phyloP scores from a whole-genome alignment of 2,888 invertebrate genomes.

The Dione juno region DNA sequence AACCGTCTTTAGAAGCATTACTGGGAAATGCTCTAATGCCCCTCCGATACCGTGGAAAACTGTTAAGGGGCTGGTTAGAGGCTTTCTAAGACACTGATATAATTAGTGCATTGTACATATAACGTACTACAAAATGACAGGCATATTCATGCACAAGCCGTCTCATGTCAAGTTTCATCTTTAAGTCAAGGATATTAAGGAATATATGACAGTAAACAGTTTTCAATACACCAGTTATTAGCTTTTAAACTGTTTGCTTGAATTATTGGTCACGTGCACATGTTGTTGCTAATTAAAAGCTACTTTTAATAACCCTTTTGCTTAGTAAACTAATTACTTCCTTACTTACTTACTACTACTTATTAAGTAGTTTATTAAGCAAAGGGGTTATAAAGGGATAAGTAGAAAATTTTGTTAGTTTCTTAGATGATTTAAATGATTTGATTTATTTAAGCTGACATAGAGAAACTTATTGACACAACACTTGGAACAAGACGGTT shows the following conservation, averaged over 20 bases:
- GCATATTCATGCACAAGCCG: slow-evolving; percentile 48
- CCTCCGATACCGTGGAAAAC: slow-evolving; percentile 78
- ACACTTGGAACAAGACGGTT: too few relatives aligned
- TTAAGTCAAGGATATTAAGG: slow-evolving; percentile 44
- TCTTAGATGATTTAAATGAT: too few relatives aligned
- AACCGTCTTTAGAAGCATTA: slow-evolving; percentile 81
- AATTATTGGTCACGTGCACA: slow-evolving; percentile 71
- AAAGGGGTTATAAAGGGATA: too few relatives aligned
- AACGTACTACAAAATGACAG: slow-evolving; percentile 63
- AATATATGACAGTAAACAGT: background rate
- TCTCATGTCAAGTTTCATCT: slow-evolving; percentile 49
- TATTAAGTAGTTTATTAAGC: too few relatives aligned
- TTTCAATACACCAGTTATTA: slow-evolving; percentile 27
- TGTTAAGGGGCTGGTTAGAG: slow-evolving; percentile 82
- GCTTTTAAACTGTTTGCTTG: slow-evolving; percentile 63
- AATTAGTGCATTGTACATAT: slow-evolving; percentile 80
- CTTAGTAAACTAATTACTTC: slow-evolving; percentile 65
- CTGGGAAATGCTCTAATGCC: slow-evolving; percentile 82
- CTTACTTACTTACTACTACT: too few relatives aligned
- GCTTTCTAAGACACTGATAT: slow-evolving; percentile 82
- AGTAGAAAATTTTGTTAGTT: too few relatives aligned
- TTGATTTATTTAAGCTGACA: too few relatives aligned
- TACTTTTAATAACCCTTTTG: slow-evolving; percentile 55
- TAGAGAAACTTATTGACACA: too few relatives aligned
- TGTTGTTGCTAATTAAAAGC: slow-evolving; percentile 70